These are phyloP conservation scores for Micoletzkya japonica DNA, from an alignment of 2,888 invertebrate genomes.

Conservation along the genomic window DNA sequence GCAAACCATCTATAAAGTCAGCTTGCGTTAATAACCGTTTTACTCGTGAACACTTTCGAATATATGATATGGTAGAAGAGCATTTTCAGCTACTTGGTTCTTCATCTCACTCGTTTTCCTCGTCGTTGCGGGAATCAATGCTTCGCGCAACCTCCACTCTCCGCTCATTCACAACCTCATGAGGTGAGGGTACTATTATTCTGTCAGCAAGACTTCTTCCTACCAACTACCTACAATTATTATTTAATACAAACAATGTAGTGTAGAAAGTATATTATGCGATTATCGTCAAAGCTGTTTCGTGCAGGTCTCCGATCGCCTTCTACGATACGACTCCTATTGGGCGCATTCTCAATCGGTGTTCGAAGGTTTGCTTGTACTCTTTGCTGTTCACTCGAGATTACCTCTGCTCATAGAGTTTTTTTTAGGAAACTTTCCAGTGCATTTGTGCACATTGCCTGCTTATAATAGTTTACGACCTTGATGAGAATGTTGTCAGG, in stretches of 20 bases:
- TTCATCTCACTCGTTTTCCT: slow-evolving; percentile 30
- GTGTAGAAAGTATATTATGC: no score
- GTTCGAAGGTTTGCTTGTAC: slow-evolving; percentile 46
- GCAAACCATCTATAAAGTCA: no score
- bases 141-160: slow-evolving; percentile 48
- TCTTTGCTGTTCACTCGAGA: neutral
- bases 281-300: neutral
- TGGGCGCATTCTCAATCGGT: slow-evolving; percentile 66
- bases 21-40: no score
- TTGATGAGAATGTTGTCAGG: no score
- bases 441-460: neutral
- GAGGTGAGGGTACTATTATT: slow-evolving; percentile 7
- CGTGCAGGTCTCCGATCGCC: slow-evolving; percentile 62
- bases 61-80: neutral
- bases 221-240: neutral
- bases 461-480: neutral
- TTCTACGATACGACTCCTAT: slow-evolving; percentile 66
- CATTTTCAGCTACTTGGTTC: neutral
- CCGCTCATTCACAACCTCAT: slow-evolving; percentile 45
- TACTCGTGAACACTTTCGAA: neutral
- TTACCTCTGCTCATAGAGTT: neutral
- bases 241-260: no score
- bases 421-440: neutral
- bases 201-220: neutral
- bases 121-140: slow-evolving; percentile 47